Conservation (phyloP, 2,888 invertebrate species). For the Tineola bisselliella region DNA sequence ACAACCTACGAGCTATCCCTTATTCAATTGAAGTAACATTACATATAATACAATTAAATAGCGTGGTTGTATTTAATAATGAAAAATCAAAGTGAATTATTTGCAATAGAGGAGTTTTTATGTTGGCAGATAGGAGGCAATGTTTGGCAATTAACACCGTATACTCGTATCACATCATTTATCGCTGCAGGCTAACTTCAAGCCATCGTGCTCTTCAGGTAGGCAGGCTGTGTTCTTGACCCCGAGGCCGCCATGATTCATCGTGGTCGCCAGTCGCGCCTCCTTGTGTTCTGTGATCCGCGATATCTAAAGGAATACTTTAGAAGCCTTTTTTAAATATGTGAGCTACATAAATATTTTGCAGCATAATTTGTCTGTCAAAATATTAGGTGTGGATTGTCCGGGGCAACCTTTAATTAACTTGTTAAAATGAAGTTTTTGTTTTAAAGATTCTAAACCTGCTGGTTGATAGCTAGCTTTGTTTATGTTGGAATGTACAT, state of each 20-base stretch:
- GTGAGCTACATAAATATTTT: background rate
- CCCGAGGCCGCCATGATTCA: slow-evolving; percentile 26
- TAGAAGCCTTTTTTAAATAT: background rate
- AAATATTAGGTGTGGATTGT: background rate
- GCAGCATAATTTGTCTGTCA: background rate
- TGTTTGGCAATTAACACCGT: background rate
- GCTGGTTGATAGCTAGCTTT: background rate
- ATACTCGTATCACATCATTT: background rate
- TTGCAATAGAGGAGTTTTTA: background rate
- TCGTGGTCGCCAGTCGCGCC: background rate
- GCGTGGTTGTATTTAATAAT: background rate
- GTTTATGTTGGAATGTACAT: too few relatives aligned
- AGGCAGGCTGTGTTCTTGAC: slow-evolving; percentile 59
- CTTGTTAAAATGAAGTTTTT: background rate
- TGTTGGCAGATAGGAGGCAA: background rate
- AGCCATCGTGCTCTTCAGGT: slow-evolving; percentile 35
- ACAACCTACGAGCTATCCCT: background rate
- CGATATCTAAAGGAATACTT: background rate
- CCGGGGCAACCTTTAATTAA: background rate
- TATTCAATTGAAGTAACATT: background rate
- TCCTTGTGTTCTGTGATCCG: background rate
- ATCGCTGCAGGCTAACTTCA: background rate
- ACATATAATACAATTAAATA: too few relatives aligned
- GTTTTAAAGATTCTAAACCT: background rate
- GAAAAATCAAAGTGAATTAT: background rate